A percentile compares a stretch with the other conserved stretches of the same genome.
Evolutionary conservation across 2,888 invertebrate genomes (phyloP).

Genomic region (Heliconius aoede): DNA sequence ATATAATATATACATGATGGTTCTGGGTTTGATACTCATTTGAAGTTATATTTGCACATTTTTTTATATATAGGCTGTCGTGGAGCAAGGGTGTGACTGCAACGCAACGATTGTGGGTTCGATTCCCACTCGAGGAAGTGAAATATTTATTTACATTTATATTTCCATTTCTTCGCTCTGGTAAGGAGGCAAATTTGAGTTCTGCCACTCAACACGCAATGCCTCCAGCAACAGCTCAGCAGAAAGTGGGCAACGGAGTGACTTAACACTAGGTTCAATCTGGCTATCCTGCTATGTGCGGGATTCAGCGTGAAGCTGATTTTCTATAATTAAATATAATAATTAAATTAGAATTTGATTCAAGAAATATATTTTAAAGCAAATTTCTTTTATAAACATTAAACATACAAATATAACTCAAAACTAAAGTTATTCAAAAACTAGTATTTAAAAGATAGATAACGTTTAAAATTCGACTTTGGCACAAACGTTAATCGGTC

Average conservation of each 20-base stretch:
- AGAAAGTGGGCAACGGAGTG: background rate
- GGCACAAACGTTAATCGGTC: slow-evolving; percentile 40
- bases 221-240: too few species aligned
- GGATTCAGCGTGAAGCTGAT: too few species aligned
- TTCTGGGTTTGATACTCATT: background rate
- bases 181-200: background rate
- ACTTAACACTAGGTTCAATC: too few species aligned
- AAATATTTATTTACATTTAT: too few species aligned
- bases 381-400: background rate
- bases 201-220: background rate
- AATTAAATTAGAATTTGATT: too few species aligned
- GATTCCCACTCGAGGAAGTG: too few species aligned
- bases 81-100: too few species aligned
- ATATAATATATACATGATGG: background rate
- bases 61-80: too few species aligned
- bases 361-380: background rate
- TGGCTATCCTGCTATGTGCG: too few species aligned
- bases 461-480: slow-evolving; percentile 11
- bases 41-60: too few species aligned
- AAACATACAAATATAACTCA: background rate
- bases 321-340: too few species aligned
- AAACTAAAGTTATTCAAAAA: background rate
- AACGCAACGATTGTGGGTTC: too few species aligned
- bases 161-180: background rate
- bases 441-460: slow-evolving; percentile 14